A percentile compares a stretch with the other conserved stretches of the same genome.
phyloP scores from a whole-genome alignment of 2,113 vertebrate genomes.

The Isichthys henryi region DNA sequence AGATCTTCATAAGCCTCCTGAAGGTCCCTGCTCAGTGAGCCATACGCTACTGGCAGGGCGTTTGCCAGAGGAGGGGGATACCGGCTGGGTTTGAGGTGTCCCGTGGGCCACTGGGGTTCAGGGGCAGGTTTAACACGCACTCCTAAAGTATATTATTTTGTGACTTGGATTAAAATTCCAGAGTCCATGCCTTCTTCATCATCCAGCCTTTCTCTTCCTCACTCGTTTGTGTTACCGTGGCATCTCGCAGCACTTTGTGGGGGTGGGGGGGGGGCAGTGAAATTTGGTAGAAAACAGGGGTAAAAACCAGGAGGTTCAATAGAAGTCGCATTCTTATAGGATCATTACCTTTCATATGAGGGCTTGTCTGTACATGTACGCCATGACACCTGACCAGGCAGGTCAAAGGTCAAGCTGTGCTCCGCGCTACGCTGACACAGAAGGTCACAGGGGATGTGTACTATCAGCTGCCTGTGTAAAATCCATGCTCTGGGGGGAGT shows the following conservation, averaged over 20 bases:
- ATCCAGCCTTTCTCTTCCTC: not conserved
- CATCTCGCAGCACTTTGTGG: not conserved
- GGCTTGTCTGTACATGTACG: not conserved
- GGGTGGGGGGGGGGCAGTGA: not conserved
- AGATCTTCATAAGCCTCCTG: not conserved
- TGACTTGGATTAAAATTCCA: not conserved
- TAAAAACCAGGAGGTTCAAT: not conserved
- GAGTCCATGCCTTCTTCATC: not conserved
- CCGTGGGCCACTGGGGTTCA: not conserved
- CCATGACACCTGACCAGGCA: not conserved
- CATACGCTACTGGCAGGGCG: not conserved
- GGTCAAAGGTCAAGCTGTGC: not conserved
- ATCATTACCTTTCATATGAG: not conserved
- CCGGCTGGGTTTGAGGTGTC: not conserved
- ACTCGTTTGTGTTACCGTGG: not conserved
- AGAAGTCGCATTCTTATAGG: not conserved
- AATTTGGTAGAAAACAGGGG: not conserved
- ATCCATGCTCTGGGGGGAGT: not conserved
- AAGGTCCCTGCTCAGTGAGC: not conserved
- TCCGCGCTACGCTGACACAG: not conserved
- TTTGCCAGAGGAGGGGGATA: not conserved
- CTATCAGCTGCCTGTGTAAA: not conserved
- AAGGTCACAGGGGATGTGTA: not conserved
- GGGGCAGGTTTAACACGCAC: not conserved
- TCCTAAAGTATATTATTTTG: not conserved